Evolutionary conservation across 2,113 vertebrate genomes (phyloP).

Genomic region (Paradoxurus hermaphroditus): DNA sequence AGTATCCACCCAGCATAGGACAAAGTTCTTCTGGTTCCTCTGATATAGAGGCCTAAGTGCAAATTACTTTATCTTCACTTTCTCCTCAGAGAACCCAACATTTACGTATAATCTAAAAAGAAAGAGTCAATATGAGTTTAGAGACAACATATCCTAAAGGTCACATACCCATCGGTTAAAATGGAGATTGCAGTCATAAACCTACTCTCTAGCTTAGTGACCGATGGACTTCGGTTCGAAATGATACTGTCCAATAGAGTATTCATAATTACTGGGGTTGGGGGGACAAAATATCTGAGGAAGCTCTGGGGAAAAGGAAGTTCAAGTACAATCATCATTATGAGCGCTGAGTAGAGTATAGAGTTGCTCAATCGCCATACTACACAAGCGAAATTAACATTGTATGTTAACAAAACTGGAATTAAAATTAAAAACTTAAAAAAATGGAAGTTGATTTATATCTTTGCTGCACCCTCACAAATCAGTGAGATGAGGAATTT

Average conservation of each 20-base stretch:
- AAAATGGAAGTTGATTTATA: neutral
- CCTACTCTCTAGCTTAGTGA: neutral
- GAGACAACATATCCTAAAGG: neutral
- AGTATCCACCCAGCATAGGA: neutral
- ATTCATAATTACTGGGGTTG: neutral
- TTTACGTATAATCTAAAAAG: slow-evolving; percentile 24
- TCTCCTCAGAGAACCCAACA: slow-evolving; percentile 37
- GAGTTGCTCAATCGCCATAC: neutral
- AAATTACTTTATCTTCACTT: slow-evolving; percentile 63
- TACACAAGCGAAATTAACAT: neutral
- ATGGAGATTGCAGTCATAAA: slow-evolving; percentile 44
- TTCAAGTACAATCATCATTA: neutral
- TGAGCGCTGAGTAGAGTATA: neutral
- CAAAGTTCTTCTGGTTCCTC: slow-evolving; percentile 39
- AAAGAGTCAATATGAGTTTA: slow-evolving; percentile 12
- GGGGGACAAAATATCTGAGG: neutral
- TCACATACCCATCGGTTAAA: slow-evolving; percentile 17
- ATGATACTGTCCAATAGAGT: neutral
- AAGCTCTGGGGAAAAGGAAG: neutral
- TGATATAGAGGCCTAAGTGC: slow-evolving; percentile 4
- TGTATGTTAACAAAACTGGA: neutral
- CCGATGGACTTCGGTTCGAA: slow-evolving; percentile 14
- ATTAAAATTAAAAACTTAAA: neutral
- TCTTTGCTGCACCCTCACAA: neutral
- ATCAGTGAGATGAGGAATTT: neutral